phyloP scores from a whole-genome alignment of 2,888 invertebrate genomes.

The Heliconius cydno region DNA sequence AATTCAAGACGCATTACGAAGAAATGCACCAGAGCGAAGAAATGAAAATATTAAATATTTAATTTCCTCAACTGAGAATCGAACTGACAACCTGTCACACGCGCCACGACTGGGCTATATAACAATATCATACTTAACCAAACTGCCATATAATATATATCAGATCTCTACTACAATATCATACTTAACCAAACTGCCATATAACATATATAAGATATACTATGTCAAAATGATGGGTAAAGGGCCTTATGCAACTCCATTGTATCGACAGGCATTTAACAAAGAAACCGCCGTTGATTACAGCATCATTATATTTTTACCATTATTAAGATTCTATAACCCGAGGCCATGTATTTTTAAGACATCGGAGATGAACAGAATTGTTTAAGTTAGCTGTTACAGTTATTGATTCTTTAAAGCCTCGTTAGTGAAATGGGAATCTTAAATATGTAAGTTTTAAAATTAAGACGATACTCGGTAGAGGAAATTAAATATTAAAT shows the following conservation, averaged over 20 bases:
- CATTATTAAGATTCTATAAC: slow-evolving; percentile 28
- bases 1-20: too few species aligned
- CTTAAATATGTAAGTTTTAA: not conserved
- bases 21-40: too few species aligned
- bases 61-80: too few species aligned
- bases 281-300: slow-evolving; percentile 33
- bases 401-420: not conserved
- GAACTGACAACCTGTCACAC: not conserved
- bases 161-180: not conserved
- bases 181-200: not conserved
- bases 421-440: not conserved
- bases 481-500: too few species aligned
- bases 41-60: too few species aligned
- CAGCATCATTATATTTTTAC: slow-evolving; percentile 22
- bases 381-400: not conserved
- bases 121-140: not conserved
- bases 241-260: slow-evolving; percentile 32
- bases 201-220: not conserved
- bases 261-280: slow-evolving; percentile 38
- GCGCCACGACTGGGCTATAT: too few species aligned
- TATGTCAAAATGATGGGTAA: slow-evolving; percentile 19
- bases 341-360: slow-evolving; percentile 6
- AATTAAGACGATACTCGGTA: not conserved
- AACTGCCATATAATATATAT: not conserved
- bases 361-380: not conserved